Base-by-base conservation (phyloP, 2,797 vertebrate species). In the Natrix natrix region DNA sequence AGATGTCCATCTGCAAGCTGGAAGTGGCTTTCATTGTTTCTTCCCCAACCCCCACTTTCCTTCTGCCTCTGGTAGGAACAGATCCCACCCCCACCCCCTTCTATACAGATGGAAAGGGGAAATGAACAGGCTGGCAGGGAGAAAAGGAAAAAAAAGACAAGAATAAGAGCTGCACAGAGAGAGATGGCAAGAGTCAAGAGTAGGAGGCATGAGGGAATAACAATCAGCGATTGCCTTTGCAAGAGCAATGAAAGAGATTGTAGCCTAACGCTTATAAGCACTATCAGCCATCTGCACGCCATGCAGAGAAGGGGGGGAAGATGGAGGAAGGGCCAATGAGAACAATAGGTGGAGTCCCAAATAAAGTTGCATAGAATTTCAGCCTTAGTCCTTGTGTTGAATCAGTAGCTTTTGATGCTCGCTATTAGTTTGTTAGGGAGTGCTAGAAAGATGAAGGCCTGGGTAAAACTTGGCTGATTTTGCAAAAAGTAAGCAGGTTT, bases 11-110 rank as follows among this genome's bases (percentile, higher is more conserved):
- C 90, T 93, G 43, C 8, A 92, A 56, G 91, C 8, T 0, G 32
- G 90, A 90, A 63, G 92, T 20, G 88, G 87, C 28, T 92, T 63
- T 93, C 92, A 48, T 92, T 90, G 93, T 90, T 89, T 91, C 57
- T 87, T 90, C 32, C 0, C 20, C 17, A 8, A 32, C 61, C 91
- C 90, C 78, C 89, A 60, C 43, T 69, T 92, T 3, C 69, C 91
- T 89, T 78, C 89, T 52, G 86, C 92, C 59, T 92, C 74, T 74
- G 57, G 66, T 61, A 69, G 91, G 59, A 93, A 91, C 32, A 78
- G 91, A 4, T 6, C 6, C 91, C 48, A 52, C 48, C 48, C 32
- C 12, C 24, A 32, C 66, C 1, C 17, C 89, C 24, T 12, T 5
- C 57, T 92, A 59, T 59, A 86, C 86, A 94, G 86, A 88, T 91